Percentiles rank a stretch among this genome's conserved stretches.
Conservation (phyloP, 2,113 vertebrate genomes). For the Leucopternis melanops region DNA sequence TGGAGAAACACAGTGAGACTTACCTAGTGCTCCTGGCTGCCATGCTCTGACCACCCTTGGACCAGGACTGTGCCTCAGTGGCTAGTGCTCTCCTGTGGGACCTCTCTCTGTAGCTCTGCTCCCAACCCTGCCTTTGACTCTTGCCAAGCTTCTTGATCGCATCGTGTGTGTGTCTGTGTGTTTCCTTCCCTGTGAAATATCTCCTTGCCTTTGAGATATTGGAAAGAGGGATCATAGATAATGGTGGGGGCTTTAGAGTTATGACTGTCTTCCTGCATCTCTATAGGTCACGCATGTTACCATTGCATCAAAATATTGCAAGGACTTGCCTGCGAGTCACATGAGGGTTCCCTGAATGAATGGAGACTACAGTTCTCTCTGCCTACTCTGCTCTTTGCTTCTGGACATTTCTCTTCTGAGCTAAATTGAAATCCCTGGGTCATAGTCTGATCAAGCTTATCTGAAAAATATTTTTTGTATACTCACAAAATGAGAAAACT, state of each 20-base stretch:
- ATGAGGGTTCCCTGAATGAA: background rate
- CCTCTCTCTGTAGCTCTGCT: background rate
- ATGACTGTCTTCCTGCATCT: background rate
- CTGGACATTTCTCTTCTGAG: background rate
- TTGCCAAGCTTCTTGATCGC: background rate
- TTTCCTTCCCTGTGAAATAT: background rate
- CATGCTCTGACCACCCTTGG: background rate
- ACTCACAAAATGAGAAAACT: background rate
- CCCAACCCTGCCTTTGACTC: background rate
- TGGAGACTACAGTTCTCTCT: background rate
- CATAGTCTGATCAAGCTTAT: background rate
- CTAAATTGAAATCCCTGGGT: background rate
- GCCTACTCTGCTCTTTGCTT: background rate
- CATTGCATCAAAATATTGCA: background rate
- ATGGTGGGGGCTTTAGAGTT: background rate
- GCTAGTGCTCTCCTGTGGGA: background rate
- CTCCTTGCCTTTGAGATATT: background rate
- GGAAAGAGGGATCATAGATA: background rate
- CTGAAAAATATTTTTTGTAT: background rate
- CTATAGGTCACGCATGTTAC: fast-evolving
- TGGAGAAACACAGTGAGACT: background rate
- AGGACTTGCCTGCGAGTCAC: background rate
- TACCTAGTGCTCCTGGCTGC: background rate
- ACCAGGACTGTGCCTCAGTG: background rate
- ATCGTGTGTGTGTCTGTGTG: background rate